phyloP scores from a whole-genome alignment of 37 sponge, comb jelly and placozoan genomes.

The Lycopodina hypogea region DNA sequence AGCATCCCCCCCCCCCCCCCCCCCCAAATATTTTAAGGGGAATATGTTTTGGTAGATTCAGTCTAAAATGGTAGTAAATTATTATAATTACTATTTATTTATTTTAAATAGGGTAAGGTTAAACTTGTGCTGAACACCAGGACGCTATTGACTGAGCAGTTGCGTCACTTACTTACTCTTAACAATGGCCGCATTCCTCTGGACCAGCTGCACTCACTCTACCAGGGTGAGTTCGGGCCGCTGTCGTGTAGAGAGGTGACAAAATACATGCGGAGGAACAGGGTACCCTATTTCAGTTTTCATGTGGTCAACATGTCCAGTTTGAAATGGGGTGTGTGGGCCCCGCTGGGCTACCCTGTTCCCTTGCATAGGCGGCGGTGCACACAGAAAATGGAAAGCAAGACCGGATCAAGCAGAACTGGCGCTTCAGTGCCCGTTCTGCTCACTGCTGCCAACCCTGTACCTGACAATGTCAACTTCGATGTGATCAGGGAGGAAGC shows the following conservation, averaged over 20 bases:
- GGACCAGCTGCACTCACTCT: conserved; percentile 26
- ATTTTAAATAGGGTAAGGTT: not conserved
- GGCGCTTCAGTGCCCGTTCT: not conserved
- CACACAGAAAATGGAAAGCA: not conserved
- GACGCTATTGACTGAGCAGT: conserved; percentile 38
- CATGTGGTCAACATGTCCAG: conserved; percentile 45
- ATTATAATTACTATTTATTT: no score
- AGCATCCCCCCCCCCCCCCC: no score
- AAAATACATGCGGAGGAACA: conserved; percentile 4
- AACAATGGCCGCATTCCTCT: conserved; percentile 36
- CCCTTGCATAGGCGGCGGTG: conserved; percentile 11
- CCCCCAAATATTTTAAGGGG: no score
- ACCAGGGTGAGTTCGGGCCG: conserved; percentile 17
- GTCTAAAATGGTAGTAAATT: no score
- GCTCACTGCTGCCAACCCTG: not conserved
- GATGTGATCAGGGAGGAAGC: no score
- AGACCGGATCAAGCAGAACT: not conserved
- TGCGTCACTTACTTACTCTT: conserved; percentile 52
- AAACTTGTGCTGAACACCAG: conserved; percentile 12
- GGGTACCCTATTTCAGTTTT: conserved; percentile 6
- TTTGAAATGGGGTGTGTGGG: conserved; percentile 56
- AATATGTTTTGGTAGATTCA: no score
- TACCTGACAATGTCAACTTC: no score
- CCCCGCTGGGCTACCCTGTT: conserved; percentile 39
- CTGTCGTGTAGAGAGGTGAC: not conserved